These are phyloP conservation scores for Ophiothrix spiculata DNA, from an alignment of 35 echinoderm and acorn worm species.

Conservation along the genomic window DNA sequence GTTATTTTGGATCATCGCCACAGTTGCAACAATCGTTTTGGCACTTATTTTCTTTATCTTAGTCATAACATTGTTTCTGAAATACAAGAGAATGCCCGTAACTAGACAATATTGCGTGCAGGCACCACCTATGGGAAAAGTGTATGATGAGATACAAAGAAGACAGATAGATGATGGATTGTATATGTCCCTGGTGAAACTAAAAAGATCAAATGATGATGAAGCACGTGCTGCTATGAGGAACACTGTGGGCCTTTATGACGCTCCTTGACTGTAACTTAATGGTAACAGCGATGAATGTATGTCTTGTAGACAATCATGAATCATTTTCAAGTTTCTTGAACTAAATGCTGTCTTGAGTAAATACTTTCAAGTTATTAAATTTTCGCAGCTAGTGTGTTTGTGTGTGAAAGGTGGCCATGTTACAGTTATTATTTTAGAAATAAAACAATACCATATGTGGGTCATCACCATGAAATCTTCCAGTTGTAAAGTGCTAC, in stretches of 20 bases:
- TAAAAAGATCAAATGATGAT: neutral
- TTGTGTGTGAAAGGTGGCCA: too few species aligned
- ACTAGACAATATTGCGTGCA: neutral
- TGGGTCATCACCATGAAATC: too few species aligned
- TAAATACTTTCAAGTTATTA: too few species aligned
- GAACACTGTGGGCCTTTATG: neutral
- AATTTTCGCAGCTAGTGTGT: too few species aligned
- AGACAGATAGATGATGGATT: neutral
- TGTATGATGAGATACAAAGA: neutral
- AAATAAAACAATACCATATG: too few species aligned
- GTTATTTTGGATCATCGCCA: neutral
- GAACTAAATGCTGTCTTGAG: too few species aligned
- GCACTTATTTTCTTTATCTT: neutral
- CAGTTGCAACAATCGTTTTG: neutral
- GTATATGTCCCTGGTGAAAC: neutral
- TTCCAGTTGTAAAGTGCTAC: too few species aligned
- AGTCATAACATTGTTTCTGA: neutral
- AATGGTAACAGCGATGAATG: neutral
- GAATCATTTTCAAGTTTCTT: too few species aligned
- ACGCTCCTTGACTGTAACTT: neutral
- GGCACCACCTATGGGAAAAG: neutral
- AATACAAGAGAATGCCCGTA: neutral
- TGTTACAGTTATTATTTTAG: too few species aligned
- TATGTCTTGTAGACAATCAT: neutral
- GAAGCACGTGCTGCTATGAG: neutral